Base-by-base conservation (phyloP, 2,113 vertebrate species). In the Andinoacara biseriatus region DNA sequence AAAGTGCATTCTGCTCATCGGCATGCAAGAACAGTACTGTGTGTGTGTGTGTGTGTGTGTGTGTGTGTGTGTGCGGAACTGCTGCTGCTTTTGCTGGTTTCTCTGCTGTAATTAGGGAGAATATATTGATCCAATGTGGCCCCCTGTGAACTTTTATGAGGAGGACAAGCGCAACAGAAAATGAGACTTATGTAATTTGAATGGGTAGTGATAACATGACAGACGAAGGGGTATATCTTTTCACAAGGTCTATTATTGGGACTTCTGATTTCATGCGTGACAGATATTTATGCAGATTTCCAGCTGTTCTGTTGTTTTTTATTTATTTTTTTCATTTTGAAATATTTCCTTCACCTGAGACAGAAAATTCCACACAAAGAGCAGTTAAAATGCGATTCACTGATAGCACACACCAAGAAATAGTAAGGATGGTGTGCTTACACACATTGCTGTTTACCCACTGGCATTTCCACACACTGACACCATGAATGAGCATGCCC, bases 81-180 rank as follows among this genome's bases (percentile, higher is more conserved):
- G 74, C 62, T 46, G 74, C 80, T 72, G 63, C 77, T 72, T 57
- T 60, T 57, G 56, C 56, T 35, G 52, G 74, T 81, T 87, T 74
- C 80, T 61, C 6, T 20, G 43, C 52, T 80, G 40, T 87, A 91
- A 92, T 92, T 87, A 91, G 67, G 69, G 65, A 84, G 56, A 61
- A 74, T 83, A 74, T 84, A 84, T 83, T 89, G 89, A 90, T 82
- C 85, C 76, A 29, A 5, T 11, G 52, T 87, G 69, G 31, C 69
- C 76, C 81, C 58, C 60, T 40, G 14, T 79, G 56, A 67, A n/a
- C 74, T 88, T 74, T 38, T n/a, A 15, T 13, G 62, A 35, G 31
- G 18, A 18, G 74, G 84, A 92, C 87, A 88, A 91, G 61, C 79
- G 83, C 84, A 80, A 58, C 43, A 84, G 75, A 84, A 84, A 89